Conservation (phyloP, 1,140 invertebrate species). For the Aricia agestis region DNA sequence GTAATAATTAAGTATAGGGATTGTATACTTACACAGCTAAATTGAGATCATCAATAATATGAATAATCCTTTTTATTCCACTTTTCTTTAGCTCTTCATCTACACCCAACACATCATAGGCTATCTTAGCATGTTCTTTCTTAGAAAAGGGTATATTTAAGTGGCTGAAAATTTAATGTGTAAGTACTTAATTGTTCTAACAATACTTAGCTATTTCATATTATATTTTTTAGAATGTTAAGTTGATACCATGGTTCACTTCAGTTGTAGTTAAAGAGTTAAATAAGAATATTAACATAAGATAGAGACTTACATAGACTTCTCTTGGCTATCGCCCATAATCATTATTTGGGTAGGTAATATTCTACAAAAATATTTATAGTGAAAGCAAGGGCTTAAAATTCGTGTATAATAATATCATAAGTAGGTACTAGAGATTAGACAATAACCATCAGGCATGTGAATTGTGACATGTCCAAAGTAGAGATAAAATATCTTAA, state of each 20-base stretch:
- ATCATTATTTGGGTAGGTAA: not conserved
- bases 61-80: slow-evolving; percentile 40
- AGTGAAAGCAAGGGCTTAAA: too few relatives aligned
- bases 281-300: too few relatives aligned
- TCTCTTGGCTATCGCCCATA: slow-evolving; percentile 14
- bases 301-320: slow-evolving; percentile 17
- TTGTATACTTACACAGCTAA: slow-evolving; percentile 31
- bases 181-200: too few relatives aligned
- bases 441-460: too few relatives aligned
- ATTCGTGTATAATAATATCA: too few relatives aligned
- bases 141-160: slow-evolving; percentile 50
- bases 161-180: slow-evolving; percentile 34
- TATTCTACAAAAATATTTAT: too few relatives aligned
- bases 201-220: not conserved
- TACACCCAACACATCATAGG: slow-evolving; percentile 51
- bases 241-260: too few relatives aligned
- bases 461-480: too few relatives aligned
- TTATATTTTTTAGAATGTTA: too few relatives aligned
- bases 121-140: slow-evolving; percentile 38
- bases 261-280: too few relatives aligned
- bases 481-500: too few relatives aligned
- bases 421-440: too few relatives aligned
- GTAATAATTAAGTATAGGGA: not conserved
- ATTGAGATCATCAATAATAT: slow-evolving; percentile 32
- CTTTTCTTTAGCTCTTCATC: slow-evolving; percentile 59